These are phyloP conservation scores for Clepsis dumicolana DNA, from an alignment of 2,888 invertebrate species.

Conservation along the genomic window DNA sequence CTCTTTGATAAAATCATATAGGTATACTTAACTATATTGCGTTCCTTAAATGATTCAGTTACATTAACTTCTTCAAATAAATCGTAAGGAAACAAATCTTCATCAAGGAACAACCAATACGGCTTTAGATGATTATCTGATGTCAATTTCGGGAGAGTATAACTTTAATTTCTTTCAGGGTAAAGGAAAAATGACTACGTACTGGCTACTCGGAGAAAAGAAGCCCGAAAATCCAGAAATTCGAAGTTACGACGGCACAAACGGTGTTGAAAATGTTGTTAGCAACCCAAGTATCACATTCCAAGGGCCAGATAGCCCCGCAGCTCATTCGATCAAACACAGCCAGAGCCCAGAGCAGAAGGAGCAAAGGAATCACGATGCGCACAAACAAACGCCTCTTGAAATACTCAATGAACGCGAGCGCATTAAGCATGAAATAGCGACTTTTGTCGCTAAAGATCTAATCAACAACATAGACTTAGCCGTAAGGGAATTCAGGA, in stretches of 20 bases:
- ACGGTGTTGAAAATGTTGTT: conserved; percentile 56
- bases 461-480: conserved; percentile 78
- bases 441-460: conserved; percentile 79
- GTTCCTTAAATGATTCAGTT: neutral
- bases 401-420: conserved; percentile 74
- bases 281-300: conserved; percentile 80
- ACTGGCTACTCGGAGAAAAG: conserved; percentile 94
- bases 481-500: conserved; percentile 75
- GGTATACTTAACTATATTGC: too few species aligned
- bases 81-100: too few species aligned
- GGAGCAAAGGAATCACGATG: conserved; percentile 61
- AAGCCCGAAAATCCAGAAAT: conserved; percentile 52
- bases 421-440: conserved; percentile 80
- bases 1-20: too few species aligned
- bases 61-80: too few species aligned
- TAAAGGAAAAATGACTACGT: conserved; percentile 95
- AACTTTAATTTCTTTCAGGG: conserved; percentile 86
- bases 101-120: too few species aligned
- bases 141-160: neutral
- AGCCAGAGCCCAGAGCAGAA: conserved; percentile 73
- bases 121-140: too few species aligned
- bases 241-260: conserved; percentile 55
- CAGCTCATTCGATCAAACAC: conserved; percentile 74
- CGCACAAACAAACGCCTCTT: conserved; percentile 55
- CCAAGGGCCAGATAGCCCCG: conserved; percentile 81